Evolutionary conservation across 2,113 vertebrate species (phyloP), one percentile per base, ranked within the genome.

Genomic region (Sphyrna mokarran): DNA sequence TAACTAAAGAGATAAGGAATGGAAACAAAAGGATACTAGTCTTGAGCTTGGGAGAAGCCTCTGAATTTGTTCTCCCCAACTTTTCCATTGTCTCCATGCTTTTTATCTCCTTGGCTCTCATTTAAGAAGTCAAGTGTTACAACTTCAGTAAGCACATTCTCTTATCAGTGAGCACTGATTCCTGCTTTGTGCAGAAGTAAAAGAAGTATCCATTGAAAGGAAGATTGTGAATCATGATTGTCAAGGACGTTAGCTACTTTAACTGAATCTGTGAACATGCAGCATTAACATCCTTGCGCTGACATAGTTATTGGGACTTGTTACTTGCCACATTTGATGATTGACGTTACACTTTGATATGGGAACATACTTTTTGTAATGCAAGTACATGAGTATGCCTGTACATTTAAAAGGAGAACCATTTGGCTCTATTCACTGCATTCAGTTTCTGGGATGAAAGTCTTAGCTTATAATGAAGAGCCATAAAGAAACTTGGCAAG

Each of bases 301-400:
- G 61, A 18, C 61, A n/a, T 20, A 93, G 89, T 20, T 93, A 93
- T n/a, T 93, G 89, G 61, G 66, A 66, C 68, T 37, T 93, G 61
- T 66, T 93, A 68, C n/a, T 93, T 93, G 33, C n/a, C 89, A 93
- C 89, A 93, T 93, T 93, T 93, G 89, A 68, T n/a, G n/a, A 33
- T 68, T 93, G 89, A 93, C 61, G 68, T 37, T 5, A 61, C 89
- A 93, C n/a, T 93, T 93, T 93, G 61, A 93, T 37, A 93, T 68
- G n/a, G n/a, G 33, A 93, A 93, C 58, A 93, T 93, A 40, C 61
- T 93, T 93, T 18, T 22, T n/a, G 7, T 61, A 93, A 37, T 93
- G 61, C 66, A 66, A 66, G 61, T n/a, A 63, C 87, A 90, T 16
- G 87, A 16, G 29, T 7, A 90, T 63, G 26, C 29, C 48, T 61